phyloP scores from a whole-genome alignment of 2,888 invertebrate genomes.

The Muscina levida region DNA sequence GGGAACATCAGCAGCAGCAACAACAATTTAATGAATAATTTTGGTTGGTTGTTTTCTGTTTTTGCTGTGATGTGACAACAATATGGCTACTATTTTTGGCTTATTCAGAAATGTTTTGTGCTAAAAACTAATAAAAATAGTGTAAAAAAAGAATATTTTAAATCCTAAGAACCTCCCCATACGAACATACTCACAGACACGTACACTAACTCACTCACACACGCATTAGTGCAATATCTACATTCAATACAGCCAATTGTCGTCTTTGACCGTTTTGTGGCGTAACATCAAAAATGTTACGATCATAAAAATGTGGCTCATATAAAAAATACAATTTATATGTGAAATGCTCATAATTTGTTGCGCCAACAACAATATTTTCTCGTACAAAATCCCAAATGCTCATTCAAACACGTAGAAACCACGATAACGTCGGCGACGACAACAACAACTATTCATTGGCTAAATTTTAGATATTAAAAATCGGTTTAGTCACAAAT shows the following conservation, averaged over 20 bases:
- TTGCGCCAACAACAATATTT: constrained; percentile 45
- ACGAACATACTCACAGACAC: background rate
- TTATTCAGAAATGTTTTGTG: constrained; percentile 39
- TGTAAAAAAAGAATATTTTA: constrained; percentile 18
- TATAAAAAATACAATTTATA: constrained; percentile 61
- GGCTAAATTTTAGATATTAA: constrained; percentile 58
- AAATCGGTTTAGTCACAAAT: constrained; percentile 56
- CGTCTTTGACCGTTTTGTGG: constrained; percentile 6
- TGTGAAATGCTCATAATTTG: constrained; percentile 50
- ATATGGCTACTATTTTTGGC: constrained; percentile 34
- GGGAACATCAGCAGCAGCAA: background rate
- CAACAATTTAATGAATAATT: constrained; percentile 37
- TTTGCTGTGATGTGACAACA: constrained; percentile 35
- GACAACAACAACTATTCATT: constrained; percentile 33
- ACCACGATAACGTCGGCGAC: too few relatives aligned
- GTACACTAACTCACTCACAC: background rate
- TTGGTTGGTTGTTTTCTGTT: background rate
- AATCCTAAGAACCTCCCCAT: constrained; percentile 34
- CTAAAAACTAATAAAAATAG: constrained; percentile 39
- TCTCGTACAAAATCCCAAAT: constrained; percentile 4
- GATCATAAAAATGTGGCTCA: constrained; percentile 57
- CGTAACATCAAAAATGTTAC: constrained; percentile 42
- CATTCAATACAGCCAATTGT: background rate
- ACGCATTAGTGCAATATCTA: background rate
- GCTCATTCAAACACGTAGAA: background rate